Conservation (phyloP, 2,888 invertebrate genomes). For the Drosophila gaucha region DNA sequence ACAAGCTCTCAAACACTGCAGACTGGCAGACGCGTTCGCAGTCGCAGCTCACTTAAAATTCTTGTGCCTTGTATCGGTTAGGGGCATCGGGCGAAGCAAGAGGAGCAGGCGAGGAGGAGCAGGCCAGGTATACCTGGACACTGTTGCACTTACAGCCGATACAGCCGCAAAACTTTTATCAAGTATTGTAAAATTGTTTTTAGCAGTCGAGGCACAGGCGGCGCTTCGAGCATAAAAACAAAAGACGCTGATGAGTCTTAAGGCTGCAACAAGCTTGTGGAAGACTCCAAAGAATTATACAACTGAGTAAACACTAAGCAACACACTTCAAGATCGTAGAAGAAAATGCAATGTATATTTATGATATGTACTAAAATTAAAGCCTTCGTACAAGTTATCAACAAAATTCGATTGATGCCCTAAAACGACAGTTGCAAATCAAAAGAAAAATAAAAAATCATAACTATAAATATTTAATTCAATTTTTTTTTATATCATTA, state of each 20-base stretch:
- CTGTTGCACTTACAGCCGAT: constrained; percentile 41
- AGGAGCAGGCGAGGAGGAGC: neutral
- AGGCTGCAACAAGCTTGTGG: constrained; percentile 16
- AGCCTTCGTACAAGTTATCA: too few species aligned
- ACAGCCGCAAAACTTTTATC: constrained; percentile 66
- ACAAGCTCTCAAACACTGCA: constrained; percentile 54
- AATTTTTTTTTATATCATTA: too few species aligned
- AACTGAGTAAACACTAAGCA: constrained; percentile 31
- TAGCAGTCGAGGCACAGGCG: constrained; percentile 40
- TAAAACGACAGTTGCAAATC: too few species aligned
- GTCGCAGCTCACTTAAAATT: constrained; percentile 76
- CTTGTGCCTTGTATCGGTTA: constrained; percentile 69
- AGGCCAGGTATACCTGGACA: constrained; percentile 14
- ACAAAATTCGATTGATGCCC: too few species aligned
- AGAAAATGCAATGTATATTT: neutral
- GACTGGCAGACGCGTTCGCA: constrained; percentile 68
- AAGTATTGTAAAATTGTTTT: constrained; percentile 77
- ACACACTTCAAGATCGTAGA: neutral
- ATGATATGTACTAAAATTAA: too few species aligned
- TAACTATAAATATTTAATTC: too few species aligned
- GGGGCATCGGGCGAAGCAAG: neutral
- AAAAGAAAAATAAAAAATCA: too few species aligned
- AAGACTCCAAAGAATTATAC: constrained; percentile 25
- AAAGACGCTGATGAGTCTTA: constrained; percentile 55
- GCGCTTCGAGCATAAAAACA: constrained; percentile 65